Evolutionary conservation across 2,113 vertebrate genomes (phyloP).

Genomic region (Chloropsis cyanopogon): DNA sequence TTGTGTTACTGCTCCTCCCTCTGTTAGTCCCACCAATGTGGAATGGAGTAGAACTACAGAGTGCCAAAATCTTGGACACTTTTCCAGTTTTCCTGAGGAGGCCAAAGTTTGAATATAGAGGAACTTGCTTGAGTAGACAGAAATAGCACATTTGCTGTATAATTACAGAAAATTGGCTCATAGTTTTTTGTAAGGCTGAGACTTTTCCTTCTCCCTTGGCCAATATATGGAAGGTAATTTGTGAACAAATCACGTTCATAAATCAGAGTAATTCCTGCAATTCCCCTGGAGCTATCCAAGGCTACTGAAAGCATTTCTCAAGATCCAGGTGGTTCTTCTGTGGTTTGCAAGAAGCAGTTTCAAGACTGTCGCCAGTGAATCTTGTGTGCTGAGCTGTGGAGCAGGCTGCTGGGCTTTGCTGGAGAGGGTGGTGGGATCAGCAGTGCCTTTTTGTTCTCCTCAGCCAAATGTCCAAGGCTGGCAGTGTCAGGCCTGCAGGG

Average conservation of each 20-base stretch:
- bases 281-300: neutral
- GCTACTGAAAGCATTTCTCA: neutral
- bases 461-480: neutral
- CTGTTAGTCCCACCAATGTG: accelerated
- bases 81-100: neutral
- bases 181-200: neutral
- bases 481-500: neutral
- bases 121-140: neutral
- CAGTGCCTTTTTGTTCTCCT: neutral
- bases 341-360: neutral
- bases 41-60: neutral
- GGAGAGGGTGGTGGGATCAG: neutral
- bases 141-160: neutral
- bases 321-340: neutral
- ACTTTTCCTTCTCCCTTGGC: neutral
- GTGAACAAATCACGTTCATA: neutral
- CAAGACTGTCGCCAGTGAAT: neutral
- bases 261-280: neutral
- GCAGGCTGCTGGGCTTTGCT: neutral
- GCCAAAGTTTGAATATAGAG: neutral
- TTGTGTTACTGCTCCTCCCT: neutral
- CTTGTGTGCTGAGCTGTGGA: neutral
- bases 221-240: neutral
- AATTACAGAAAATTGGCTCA: neutral
- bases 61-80: neutral